phyloP scores from a whole-genome alignment of 1,140 invertebrate species.

The Dendroctonus valens region DNA sequence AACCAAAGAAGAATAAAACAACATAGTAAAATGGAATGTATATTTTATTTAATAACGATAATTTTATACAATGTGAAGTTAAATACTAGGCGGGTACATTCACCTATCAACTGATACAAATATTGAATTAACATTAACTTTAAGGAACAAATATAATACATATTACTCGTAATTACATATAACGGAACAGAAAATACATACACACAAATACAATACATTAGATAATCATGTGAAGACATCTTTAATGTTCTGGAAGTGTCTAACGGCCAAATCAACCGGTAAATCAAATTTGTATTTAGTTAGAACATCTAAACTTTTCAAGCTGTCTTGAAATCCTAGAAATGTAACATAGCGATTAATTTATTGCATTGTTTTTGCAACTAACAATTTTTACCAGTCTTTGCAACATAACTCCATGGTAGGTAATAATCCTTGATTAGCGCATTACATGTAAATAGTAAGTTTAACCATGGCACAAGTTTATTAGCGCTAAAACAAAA shows the following conservation, averaged over 20 bases:
- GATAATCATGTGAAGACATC: conserved; percentile 79
- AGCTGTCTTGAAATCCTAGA: conserved; percentile 90
- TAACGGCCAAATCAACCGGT: conserved; percentile 91
- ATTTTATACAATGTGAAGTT: too few relatives aligned
- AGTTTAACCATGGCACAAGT: conserved; percentile 88
- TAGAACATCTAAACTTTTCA: conserved; percentile 85
- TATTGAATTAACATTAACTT: not conserved
- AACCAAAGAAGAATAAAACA: too few relatives aligned
- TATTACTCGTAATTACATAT: too few relatives aligned
- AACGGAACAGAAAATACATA: too few relatives aligned
- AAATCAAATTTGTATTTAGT: conserved; percentile 87
- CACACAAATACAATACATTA: not conserved
- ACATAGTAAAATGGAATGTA: too few relatives aligned
- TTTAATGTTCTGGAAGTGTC: conserved; percentile 96
- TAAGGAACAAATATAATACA: too few relatives aligned
- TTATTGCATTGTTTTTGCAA: not conserved
- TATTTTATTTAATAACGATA: too few relatives aligned
- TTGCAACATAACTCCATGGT: conserved; percentile 91
- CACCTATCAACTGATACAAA: too few relatives aligned
- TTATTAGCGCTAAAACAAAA: conserved; percentile 72
- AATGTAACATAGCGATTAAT: conserved; percentile 27
- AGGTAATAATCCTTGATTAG: conserved; percentile 89
- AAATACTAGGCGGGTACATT: too few relatives aligned
- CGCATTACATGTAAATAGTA: conserved; percentile 86
- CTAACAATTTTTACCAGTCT: conserved; percentile 68